A percentile compares a stretch with the other conserved stretches of the same genome.
phyloP scores from a whole-genome alignment of 2,113 vertebrate genomes.

The Seriola dumerili region DNA sequence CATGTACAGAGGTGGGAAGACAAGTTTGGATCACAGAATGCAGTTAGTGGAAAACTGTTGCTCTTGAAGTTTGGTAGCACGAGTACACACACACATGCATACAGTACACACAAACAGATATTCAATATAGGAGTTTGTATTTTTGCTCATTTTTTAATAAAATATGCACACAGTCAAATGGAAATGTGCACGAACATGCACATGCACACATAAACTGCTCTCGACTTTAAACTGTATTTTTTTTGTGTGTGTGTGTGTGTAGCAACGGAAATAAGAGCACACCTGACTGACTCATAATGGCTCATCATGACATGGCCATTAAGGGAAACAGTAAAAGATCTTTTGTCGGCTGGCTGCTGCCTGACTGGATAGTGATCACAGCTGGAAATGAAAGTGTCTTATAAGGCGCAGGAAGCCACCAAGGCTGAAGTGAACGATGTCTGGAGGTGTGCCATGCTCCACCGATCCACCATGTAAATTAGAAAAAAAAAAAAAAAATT shows the following conservation, averaged over 20 bases:
- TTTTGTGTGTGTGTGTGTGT: neutral
- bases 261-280: constrained; percentile 19
- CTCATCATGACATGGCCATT: constrained; percentile 13
- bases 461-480: neutral
- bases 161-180: neutral
- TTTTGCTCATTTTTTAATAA: neutral
- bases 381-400: constrained; percentile 16
- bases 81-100: neutral
- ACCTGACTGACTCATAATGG: constrained; percentile 42
- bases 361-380: neutral
- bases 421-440: neutral
- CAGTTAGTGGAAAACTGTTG: neutral
- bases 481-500: constrained; percentile 25
- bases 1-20: neutral
- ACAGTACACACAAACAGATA: neutral
- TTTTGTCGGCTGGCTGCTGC: constrained; percentile 23
- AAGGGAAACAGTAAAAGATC: constrained; percentile 7
- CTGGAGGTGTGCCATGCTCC: constrained; percentile 7
- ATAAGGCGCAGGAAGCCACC: neutral
- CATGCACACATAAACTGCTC: neutral
- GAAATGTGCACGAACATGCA: constrained; percentile 25
- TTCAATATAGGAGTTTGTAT: neutral
- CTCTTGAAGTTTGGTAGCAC: neutral
- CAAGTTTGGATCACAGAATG: neutral
- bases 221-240: constrained; percentile 18